Base-by-base conservation (phyloP, 2,888 invertebrate species). In the Dryomyza anilis region DNA sequence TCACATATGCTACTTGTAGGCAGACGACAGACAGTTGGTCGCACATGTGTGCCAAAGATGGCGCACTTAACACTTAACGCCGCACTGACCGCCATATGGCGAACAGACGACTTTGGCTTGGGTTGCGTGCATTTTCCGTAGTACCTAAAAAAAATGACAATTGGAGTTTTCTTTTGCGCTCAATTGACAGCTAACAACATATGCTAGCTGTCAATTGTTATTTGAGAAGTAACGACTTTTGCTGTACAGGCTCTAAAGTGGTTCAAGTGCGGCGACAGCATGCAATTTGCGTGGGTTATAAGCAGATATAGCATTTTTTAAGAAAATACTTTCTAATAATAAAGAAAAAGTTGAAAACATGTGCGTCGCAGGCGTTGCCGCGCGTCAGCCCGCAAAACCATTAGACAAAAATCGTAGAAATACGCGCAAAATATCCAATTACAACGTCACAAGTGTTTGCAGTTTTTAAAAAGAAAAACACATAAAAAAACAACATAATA, bases 381-480 rank as follows among this genome's bases (percentile, higher is more conserved):
- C n/a, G n/a, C n/a, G n/a, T n/a, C n/a, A n/a, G n/a, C n/a, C n/a
- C n/a, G n/a, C n/a, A n/a, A n/a, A n/a, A n/a, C n/a, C 25, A 23
- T 7, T 16, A 23, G 50, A n/a, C 7, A n/a, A n/a, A n/a, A 23
- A 7, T 10, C 12, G n/a, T 16, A 29, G n/a, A n/a, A 39, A 30
- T 63, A 39, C 29, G 57, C 63, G 63, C 63, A 57, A 63, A 63
- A 63, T 63, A 63, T 63, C 63, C 39, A 14, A 58, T 63, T 57
- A 57, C 57, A 30, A 7, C 50, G 25, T 50, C 39, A 52, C 43
- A 52, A 27, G 56, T 57, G 56, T 23, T 12, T 16, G 23, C 39
- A 7, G n/a, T n/a, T n/a, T n/a, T n/a, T n/a, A 29, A 58, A 58
- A 58, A 50, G 33, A 21, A 36, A 50, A 48, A 50, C 48, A 55